Evolutionary conservation across 2,888 invertebrate genomes (phyloP).

Genomic region (Campoplex nolae): DNA sequence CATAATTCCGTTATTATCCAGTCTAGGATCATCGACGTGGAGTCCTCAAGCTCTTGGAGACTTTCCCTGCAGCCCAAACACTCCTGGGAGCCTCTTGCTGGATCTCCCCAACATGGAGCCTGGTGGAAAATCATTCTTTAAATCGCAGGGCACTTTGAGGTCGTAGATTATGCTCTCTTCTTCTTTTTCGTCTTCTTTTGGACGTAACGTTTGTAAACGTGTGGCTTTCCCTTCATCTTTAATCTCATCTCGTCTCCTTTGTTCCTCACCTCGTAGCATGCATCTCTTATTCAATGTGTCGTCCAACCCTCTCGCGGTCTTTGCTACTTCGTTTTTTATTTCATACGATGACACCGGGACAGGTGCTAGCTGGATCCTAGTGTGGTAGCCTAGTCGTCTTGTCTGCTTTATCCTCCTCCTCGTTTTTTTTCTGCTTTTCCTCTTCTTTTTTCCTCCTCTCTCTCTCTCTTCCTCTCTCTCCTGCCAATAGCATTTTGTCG

Average conservation of each 20-base stretch:
- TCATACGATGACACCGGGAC: slow-evolving; percentile 76
- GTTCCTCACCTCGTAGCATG: neutral
- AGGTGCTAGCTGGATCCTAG: slow-evolving; percentile 78
- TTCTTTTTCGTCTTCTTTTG: neutral
- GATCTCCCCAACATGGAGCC: neutral
- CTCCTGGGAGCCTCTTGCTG: slow-evolving; percentile 5
- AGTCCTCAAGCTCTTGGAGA: slow-evolving; percentile 32
- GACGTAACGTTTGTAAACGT: slow-evolving; percentile 19
- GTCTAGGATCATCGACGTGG: slow-evolving; percentile 53
- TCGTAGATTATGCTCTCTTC: slow-evolving; percentile 27
- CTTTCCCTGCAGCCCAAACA: neutral
- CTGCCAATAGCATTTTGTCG: slow-evolving; percentile 41
- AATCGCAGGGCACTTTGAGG: slow-evolving; percentile 39
- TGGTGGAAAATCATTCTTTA: slow-evolving; percentile 18
- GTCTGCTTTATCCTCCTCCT: slow-evolving; percentile 59
- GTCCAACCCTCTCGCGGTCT: slow-evolving; percentile 26
- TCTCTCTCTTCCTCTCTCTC: neutral
- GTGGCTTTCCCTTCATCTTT: slow-evolving; percentile 32
- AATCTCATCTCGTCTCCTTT: slow-evolving; percentile 28
- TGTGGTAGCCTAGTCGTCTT: slow-evolving; percentile 80
- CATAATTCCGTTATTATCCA: slow-evolving; percentile 67
- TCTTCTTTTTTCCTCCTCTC: neutral
- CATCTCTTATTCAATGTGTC: neutral
- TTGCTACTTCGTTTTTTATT: neutral
- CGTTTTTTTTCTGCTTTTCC: slow-evolving; percentile 1